Base-by-base conservation (phyloP, 2,113 vertebrate genomes). In the Neomonachus schauinslandi region DNA sequence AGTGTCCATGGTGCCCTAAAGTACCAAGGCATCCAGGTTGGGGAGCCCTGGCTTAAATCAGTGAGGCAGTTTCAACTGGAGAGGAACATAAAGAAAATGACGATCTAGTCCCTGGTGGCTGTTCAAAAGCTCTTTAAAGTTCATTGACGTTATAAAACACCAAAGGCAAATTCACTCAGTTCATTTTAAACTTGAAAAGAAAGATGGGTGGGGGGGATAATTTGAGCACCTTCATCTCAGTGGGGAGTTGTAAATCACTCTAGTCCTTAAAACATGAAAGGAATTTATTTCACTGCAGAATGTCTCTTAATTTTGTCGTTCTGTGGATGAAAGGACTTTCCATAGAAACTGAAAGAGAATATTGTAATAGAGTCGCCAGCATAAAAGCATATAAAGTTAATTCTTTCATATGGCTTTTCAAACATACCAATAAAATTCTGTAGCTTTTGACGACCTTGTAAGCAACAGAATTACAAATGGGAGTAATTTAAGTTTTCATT, bases 251-350 rank as follows among this genome's bases (percentile, higher is more conserved):
- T 98, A 97, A 98, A 98, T 97, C 87, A 88, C 7, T 96, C 82
- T 21, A 39, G 53, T 95, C 92, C 31, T 92, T 98, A 97, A 95
- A 95, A 97, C 57, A 98, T 97, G 83, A 98, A 98, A 95, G 97
- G 80, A 55, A 74, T 33, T 87, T 97, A 33, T 96, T 71, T 91
- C 55, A 83, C 65, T 96, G 22, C 28, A 95, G 90, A 94, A 97
- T n/a, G 6, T 88, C 71, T 81, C 57, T 97, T 98, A 72, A 97
- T 97, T 98, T 96, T 95, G 85, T 97, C 76, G 84, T 96, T 97
- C n/a, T n/a, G 5, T 89, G 39, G 94, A 96, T 98, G 79, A 98
- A 98, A 98, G 61, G 1, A 5, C 84, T 97, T 93, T 93, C 94
- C 21, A 88, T 24, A 74, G 95, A 98, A 98, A 69, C 42, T 91